Evolutionary conservation across 23 tunicate species (phyloP).

Genomic region (Botrylloides violaceus): DNA sequence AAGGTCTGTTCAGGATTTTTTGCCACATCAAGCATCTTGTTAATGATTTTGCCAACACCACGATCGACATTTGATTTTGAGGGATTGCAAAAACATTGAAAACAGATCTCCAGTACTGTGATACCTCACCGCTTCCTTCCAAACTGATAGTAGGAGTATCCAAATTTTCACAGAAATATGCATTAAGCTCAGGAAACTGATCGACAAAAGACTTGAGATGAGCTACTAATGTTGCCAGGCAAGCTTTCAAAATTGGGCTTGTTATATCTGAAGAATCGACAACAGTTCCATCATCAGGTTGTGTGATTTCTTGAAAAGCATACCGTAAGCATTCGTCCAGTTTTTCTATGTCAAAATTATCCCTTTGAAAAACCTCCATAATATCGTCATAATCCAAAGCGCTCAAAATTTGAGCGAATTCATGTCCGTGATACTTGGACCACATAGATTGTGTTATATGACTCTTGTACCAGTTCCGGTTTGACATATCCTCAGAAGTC

Average conservation of each 20-base stretch:
- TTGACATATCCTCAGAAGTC: not conserved
- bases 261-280: not conserved
- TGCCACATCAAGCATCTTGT: constrained; percentile 18
- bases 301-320: constrained; percentile 20
- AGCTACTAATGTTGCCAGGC: not conserved
- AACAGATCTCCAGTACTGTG: constrained; percentile 7
- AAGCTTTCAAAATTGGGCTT: constrained; percentile 5
- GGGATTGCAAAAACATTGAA: not conserved
- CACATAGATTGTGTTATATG: constrained; percentile 19
- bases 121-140: not conserved
- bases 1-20: not conserved
- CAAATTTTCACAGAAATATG: not conserved
- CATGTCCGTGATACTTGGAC: not conserved
- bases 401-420: not conserved
- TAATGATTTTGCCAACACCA: not conserved
- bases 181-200: not conserved
- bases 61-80: not conserved
- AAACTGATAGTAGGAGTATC: not conserved
- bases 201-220: not conserved
- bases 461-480: constrained; percentile 1
- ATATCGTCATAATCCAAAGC: constrained; percentile 68
- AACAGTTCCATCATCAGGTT: constrained; percentile 7
- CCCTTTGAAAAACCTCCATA: constrained; percentile 29
- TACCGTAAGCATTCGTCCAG: constrained; percentile 28
- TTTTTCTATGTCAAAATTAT: not conserved